A percentile compares a stretch with the other conserved stretches of the same genome.
phyloP scores from a whole-genome alignment of 2,113 vertebrate species.

The Todiramphus chloris region DNA sequence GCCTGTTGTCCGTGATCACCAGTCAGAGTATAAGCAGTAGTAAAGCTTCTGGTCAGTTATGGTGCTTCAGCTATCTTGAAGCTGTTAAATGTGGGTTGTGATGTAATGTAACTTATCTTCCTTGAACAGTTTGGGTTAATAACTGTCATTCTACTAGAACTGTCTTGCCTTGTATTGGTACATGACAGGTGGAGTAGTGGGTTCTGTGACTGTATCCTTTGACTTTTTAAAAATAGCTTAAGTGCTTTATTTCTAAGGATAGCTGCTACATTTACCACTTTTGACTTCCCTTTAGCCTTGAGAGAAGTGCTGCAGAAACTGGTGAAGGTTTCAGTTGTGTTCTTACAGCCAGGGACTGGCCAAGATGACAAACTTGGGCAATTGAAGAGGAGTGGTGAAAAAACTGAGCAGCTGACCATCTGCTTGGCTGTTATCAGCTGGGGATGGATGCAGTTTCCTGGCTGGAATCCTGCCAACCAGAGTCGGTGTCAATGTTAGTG shows the following conservation, averaged over 20 bases:
- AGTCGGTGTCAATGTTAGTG: accelerated
- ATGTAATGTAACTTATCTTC: not conserved
- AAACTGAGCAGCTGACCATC: not conserved
- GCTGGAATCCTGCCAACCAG: not conserved
- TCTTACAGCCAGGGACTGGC: not conserved
- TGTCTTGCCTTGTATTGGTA: not conserved
- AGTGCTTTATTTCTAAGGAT: not conserved
- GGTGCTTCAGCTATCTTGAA: not conserved
- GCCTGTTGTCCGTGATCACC: not conserved
- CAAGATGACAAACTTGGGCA: not conserved
- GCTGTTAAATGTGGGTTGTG: not conserved
- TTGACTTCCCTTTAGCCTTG: not conserved
- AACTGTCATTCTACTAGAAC: not conserved
- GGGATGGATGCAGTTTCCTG: not conserved
- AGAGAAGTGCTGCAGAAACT: not conserved
- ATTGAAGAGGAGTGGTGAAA: not conserved
- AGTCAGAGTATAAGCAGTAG: not conserved
- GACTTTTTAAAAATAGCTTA: not conserved
- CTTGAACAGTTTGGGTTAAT: not conserved
- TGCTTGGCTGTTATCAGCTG: not conserved
- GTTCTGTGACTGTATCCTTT: not conserved
- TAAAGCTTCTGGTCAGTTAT: not conserved
- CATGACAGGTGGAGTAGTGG: not conserved
- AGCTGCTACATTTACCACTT: not conserved
- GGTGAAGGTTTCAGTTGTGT: not conserved